Conservation (phyloP, 1,140 invertebrate species). For the Bombus superbus region DNA sequence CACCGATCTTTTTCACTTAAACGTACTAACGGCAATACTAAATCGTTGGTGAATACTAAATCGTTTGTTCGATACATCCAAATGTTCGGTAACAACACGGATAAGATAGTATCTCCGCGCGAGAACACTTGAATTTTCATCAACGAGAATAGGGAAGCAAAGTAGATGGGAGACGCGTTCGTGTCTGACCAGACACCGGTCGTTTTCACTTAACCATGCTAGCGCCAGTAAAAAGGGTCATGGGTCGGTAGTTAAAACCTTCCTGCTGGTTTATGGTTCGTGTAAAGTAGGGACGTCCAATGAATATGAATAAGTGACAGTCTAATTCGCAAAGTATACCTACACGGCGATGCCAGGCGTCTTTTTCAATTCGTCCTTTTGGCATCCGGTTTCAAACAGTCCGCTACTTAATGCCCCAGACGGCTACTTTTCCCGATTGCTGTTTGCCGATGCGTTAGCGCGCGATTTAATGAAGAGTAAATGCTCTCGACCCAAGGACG, state of each 20-base stretch:
- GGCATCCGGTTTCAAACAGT: neutral
- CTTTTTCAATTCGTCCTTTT: neutral
- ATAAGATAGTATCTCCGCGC: neutral
- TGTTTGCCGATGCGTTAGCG: conserved; percentile 56
- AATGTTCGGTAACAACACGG: neutral
- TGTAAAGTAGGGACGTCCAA: conserved; percentile 44
- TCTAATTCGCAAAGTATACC: conserved; percentile 23
- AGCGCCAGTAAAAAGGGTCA: neutral
- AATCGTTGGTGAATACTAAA: neutral
- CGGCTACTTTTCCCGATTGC: conserved; percentile 58
- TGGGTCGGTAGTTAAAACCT: conserved; percentile 32
- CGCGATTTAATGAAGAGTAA: conserved; percentile 56
- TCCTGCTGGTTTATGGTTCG: conserved; percentile 45
- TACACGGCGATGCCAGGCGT: neutral
- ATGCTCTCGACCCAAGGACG: neutral
- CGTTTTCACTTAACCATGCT: conserved; percentile 53
- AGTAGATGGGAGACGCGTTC: neutral
- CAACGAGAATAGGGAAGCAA: neutral
- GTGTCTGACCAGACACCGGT: conserved; percentile 53
- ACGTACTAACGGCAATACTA: neutral
- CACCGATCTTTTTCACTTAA: conserved; percentile 43
- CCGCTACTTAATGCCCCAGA: neutral
- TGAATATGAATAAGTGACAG: conserved; percentile 65
- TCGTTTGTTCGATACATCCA: no score
- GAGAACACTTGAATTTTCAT: neutral